Conservation (phyloP, 2,113 vertebrate species). For the Heterochromis multidens region DNA sequence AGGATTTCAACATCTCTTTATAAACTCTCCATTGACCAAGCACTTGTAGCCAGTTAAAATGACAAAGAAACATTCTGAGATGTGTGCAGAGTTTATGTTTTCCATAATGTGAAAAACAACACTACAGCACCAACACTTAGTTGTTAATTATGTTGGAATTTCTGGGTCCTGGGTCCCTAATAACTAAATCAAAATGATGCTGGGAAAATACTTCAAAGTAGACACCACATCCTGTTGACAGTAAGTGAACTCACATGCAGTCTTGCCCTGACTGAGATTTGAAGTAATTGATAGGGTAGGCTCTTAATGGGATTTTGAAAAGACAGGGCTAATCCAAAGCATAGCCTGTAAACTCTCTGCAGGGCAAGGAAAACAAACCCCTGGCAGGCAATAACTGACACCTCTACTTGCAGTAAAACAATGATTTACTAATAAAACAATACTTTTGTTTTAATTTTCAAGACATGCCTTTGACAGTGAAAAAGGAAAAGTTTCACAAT, state of each 20-base stretch:
- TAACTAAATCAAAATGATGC: background rate
- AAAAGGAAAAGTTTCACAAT: background rate
- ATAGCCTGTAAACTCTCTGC: slow-evolving; percentile 10
- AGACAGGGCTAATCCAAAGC: slow-evolving; percentile 30
- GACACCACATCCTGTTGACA: background rate
- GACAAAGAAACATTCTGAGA: background rate
- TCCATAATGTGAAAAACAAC: background rate
- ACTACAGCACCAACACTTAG: background rate
- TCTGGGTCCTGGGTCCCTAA: background rate
- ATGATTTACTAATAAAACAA: background rate
- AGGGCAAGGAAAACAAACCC: slow-evolving; percentile 14
- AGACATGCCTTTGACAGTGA: background rate
- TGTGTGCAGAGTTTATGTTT: background rate
- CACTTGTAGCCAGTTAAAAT: background rate
- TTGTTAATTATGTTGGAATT: background rate
- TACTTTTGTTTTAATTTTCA: background rate
- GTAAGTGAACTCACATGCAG: background rate
- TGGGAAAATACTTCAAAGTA: background rate
- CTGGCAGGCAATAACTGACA: background rate
- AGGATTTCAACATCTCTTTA: background rate
- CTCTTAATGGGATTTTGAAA: slow-evolving; percentile 52
- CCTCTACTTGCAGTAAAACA: background rate
- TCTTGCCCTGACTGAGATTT: slow-evolving; percentile 13
- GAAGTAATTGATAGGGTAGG: slow-evolving; percentile 34
- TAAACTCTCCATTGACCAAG: background rate